A percentile compares a stretch with the other conserved stretches of the same genome.
These are phyloP conservation scores for Varanus salvator DNA, from an alignment of 2,113 vertebrate genomes.

Conservation along the genomic window DNA sequence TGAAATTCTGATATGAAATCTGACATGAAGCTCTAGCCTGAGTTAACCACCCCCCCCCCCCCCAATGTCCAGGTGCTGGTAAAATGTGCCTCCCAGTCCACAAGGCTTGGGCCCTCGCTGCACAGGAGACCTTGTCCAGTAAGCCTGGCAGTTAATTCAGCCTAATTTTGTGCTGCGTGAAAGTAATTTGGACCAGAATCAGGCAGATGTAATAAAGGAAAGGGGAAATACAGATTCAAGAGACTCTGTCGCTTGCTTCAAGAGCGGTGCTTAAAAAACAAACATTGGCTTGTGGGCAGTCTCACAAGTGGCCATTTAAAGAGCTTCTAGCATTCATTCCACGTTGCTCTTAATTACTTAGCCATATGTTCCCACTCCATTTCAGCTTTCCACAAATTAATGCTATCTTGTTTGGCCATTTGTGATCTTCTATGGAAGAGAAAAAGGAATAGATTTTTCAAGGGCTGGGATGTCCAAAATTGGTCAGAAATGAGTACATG, in stretches of 20 bases:
- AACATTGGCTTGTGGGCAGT: neutral
- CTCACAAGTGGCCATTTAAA: conserved; percentile 10
- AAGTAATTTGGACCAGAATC: neutral
- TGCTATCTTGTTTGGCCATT: conserved; percentile 34
- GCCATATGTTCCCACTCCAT: neutral
- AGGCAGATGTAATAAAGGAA: neutral
- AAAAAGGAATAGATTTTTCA: neutral
- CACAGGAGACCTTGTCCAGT: neutral
- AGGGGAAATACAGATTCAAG: neutral
- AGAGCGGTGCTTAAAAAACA: neutral
- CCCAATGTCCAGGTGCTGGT: too few species aligned
- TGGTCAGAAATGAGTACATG: neutral
- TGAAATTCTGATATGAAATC: too few species aligned
- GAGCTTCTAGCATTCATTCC: neutral
- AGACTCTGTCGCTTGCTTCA: neutral
- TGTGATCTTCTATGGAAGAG: conserved; percentile 45
- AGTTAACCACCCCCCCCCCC: too few species aligned
- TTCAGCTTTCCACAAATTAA: conserved; percentile 34
- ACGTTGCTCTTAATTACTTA: neutral
- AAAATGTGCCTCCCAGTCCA: too few species aligned
- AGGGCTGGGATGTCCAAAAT: neutral
- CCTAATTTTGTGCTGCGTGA: neutral
- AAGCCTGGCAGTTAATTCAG: neutral
- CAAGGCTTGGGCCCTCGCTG: neutral
- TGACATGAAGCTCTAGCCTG: too few species aligned